Percentiles rank a stretch among this genome's conserved stretches.
Conservation (phyloP, 2,113 vertebrate species). For the Passer domesticus region DNA sequence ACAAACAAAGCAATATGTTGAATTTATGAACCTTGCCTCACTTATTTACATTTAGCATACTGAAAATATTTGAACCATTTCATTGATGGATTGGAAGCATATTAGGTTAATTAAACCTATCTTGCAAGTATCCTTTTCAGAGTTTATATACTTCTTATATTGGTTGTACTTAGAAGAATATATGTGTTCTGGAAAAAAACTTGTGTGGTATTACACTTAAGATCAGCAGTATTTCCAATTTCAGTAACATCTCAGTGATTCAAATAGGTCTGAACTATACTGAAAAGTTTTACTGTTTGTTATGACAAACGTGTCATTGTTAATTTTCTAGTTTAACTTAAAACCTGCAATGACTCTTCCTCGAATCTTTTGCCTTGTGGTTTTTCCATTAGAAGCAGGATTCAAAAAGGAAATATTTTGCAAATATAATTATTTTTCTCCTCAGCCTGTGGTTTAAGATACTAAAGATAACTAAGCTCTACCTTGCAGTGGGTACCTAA, state of each 20-base stretch:
- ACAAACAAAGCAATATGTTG: slow-evolving; percentile 1
- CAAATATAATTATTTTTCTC: background rate
- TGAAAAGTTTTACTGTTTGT: background rate
- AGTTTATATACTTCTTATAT: background rate
- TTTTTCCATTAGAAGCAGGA: background rate
- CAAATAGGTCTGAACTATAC: background rate
- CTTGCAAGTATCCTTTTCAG: background rate
- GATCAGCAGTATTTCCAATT: background rate
- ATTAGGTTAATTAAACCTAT: slow-evolving; percentile 15
- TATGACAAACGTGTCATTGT: background rate
- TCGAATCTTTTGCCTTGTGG: background rate
- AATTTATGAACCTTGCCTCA: slow-evolving; percentile 15
- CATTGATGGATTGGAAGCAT: background rate
- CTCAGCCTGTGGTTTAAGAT: background rate
- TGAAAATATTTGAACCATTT: slow-evolving; percentile 34
- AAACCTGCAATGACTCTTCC: background rate
- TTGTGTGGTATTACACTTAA: background rate
- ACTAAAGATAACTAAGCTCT: background rate
- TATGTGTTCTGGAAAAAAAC: background rate
- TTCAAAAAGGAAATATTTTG: background rate
- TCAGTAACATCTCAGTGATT: background rate
- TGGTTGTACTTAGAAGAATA: background rate
- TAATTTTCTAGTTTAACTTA: background rate
- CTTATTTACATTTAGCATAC: background rate
- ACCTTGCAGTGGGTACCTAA: background rate